Base-by-base conservation (phyloP, 2,113 vertebrate genomes). In the Symphodus melops region DNA sequence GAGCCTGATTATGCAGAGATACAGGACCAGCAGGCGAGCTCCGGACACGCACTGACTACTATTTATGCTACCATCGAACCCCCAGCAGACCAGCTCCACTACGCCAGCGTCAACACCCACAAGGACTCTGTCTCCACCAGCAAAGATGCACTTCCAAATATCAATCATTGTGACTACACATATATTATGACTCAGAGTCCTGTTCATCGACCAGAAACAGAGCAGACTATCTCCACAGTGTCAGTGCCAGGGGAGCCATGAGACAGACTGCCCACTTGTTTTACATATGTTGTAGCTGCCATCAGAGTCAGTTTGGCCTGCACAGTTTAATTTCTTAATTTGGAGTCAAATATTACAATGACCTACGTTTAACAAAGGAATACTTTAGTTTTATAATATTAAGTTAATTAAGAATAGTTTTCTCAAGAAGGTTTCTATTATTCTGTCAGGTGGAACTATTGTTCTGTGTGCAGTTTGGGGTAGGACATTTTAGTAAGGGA, bases 1-100 rank as follows among this genome's bases (percentile, higher is more conserved):
- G 55, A 63, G 69, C 51, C 33, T 8, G 3, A 74, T 7, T 70
- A 83, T 68, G 81, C 88, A 2, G 89, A 85, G 5, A 67, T 89
- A 23, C 1, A 0, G 20, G 46, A 21, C 37, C 20, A 63, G n/a
- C 66, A 56, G 72, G n/a, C 5, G 1, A 48, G 69, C 7, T 41
- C 67, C 13, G 70, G n/a, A 55, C 19, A 2, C 1, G 3, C 1
- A 1, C 3, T 53, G 19, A 9, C 3, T 1, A 33, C 63, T 0
- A 3, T 81, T 49, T 70, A 55, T 48, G 59, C 71, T 1, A 53
- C 3, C 0, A 20, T 54, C 68, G 64, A 14, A 36, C 21, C 0
- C 56, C 67, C 83, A 0, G 19, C 33, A 23, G 73, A 84, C 7
- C 25, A 55, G 42, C 21, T 73, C 16, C 58, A 71, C 14, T 88